Evolutionary conservation across 2,888 invertebrate species (phyloP).

Genomic region (Orchesellides sinensis): DNA sequence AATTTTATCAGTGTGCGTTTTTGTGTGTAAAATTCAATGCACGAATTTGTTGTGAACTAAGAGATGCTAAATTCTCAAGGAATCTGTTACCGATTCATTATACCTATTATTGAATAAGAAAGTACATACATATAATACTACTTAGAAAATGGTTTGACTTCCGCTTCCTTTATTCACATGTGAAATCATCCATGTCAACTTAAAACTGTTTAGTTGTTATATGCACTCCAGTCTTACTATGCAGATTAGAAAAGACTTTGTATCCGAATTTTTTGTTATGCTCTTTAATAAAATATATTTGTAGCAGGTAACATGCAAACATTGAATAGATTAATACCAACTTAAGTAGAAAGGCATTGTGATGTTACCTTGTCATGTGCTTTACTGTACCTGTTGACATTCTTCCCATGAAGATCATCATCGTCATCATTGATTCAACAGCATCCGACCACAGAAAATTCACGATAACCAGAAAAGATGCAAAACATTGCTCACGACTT

Average conservation of each 20-base stretch:
- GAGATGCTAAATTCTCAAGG: constrained; percentile 32
- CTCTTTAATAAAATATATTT: too few relatives aligned
- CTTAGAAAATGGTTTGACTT: constrained; percentile 48
- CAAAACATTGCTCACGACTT: constrained; percentile 34
- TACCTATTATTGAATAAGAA: constrained; percentile 14
- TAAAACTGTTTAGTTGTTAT: constrained; percentile 19
- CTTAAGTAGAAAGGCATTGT: neutral
- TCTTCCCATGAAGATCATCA: constrained; percentile 43
- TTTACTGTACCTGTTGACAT: constrained; percentile 5
- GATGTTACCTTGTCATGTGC: constrained; percentile 4
- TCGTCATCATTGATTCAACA: constrained; percentile 29
- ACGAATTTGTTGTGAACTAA: constrained; percentile 1
- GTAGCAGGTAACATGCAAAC: neutral
- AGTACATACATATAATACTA: neutral
- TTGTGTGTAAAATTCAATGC: constrained; percentile 1
- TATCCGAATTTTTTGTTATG: constrained; percentile 8
- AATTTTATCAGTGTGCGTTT: neutral
- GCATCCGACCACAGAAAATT: constrained; percentile 57
- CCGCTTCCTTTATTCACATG: constrained; percentile 74
- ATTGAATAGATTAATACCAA: neutral
- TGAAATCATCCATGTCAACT: constrained; percentile 73
- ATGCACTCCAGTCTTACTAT: constrained; percentile 3
- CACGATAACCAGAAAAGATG: constrained; percentile 58
- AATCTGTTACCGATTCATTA: constrained; percentile 42
- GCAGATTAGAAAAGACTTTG: neutral